Percentiles rank a stretch among this genome's conserved stretches.
These are phyloP conservation scores for Brachyistius frenatus DNA, from an alignment of 2,113 vertebrate species.

Conservation along the genomic window DNA sequence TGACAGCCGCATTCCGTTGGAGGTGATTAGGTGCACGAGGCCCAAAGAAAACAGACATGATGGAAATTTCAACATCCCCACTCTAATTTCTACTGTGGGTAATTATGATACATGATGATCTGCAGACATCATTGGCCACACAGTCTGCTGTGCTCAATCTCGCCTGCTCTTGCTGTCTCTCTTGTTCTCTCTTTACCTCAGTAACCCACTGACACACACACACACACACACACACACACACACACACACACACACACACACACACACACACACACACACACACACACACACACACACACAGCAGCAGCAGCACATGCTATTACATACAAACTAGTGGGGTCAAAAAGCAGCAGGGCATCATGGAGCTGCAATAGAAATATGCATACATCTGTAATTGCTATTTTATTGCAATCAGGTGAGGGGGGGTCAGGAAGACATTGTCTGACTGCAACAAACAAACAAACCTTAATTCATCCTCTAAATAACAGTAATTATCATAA, in stretches of 20 bases:
- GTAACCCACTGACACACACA: neutral
- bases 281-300: constrained; percentile 10
- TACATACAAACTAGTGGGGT: constrained; percentile 26
- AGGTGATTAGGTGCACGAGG: constrained; percentile 81
- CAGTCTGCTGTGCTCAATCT: constrained; percentile 65
- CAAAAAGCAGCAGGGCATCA: constrained; percentile 31
- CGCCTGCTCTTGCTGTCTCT: constrained; percentile 42
- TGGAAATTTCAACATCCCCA: constrained; percentile 81
- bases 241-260: neutral
- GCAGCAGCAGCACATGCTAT: neutral
- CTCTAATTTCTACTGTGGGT: constrained; percentile 79
- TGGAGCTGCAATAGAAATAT: constrained; percentile 10
- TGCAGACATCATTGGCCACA: constrained; percentile 79
- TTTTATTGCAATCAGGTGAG: neutral
- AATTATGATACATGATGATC: constrained; percentile 85
- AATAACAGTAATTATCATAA: neutral
- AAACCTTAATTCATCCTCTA: neutral
- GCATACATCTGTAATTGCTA: constrained; percentile 14
- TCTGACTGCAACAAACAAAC: neutral
- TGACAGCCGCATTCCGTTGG: constrained; percentile 78
- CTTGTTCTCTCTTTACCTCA: constrained; percentile 26
- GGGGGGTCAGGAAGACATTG: neutral
- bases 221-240: constrained; percentile 7
- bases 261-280: constrained; percentile 6
- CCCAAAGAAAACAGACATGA: constrained; percentile 82